Evolutionary conservation across 2,113 vertebrate species (phyloP).

Genomic region (Chaetodon auriga): DNA sequence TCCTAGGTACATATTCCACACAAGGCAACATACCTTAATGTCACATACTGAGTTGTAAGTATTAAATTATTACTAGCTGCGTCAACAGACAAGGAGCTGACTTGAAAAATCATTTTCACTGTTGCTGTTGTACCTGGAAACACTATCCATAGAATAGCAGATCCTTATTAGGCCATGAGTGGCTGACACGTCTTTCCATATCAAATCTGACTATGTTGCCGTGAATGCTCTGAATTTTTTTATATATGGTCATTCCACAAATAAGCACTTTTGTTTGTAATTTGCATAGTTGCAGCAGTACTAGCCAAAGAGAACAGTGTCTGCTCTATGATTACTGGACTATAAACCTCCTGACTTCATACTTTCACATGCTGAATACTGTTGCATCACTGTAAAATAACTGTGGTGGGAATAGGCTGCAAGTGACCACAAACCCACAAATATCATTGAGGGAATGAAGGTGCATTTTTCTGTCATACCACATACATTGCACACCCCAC

Average conservation of each 20-base stretch:
- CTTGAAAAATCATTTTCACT: not conserved
- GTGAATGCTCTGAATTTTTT: not conserved
- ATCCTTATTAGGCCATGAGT: not conserved
- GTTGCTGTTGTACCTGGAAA: not conserved
- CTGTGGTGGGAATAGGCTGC: not conserved
- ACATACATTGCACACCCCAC: not conserved
- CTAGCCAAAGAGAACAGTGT: slow-evolving; percentile 9
- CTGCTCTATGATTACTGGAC: not conserved
- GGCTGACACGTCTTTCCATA: not conserved
- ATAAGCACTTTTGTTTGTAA: not conserved
- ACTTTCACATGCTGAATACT: slow-evolving; percentile 1
- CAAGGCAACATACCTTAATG: not conserved
- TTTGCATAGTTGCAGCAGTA: slow-evolving; percentile 26
- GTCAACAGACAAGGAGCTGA: not conserved
- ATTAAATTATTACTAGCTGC: not conserved
- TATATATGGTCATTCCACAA: slow-evolving; percentile 1
- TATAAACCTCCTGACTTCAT: slow-evolving; percentile 8
- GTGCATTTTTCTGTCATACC: not conserved
- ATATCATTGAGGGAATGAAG: not conserved
- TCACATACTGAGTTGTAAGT: not conserved
- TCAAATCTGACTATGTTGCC: not conserved
- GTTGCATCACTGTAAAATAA: slow-evolving; percentile 1
- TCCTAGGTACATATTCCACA: not conserved
- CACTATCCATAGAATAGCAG: not conserved
- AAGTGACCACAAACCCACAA: slow-evolving; percentile 2